Percentiles rank a stretch among this genome's conserved stretches.
Conservation (phyloP, 2,113 vertebrate species). For the Tursiops truncatus region DNA sequence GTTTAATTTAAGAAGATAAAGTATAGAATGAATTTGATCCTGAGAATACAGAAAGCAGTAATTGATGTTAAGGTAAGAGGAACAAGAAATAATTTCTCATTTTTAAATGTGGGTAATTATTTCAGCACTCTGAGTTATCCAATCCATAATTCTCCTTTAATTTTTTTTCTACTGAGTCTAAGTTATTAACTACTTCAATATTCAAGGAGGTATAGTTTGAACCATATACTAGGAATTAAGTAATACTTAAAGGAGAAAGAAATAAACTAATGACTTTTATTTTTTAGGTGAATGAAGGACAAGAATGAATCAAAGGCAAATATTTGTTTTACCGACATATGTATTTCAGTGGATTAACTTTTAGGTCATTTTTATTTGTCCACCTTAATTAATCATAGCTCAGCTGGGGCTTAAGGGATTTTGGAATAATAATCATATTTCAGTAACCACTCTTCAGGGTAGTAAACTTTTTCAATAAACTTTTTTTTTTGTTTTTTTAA, state of each 20-base stretch:
- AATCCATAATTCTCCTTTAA: constrained; percentile 38
- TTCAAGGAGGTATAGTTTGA: neutral
- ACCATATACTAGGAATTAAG: neutral
- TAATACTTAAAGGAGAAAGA: constrained; percentile 20
- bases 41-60: constrained; percentile 7
- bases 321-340: constrained; percentile 32
- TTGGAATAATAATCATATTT: constrained; percentile 16
- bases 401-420: neutral
- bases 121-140: constrained; percentile 25
- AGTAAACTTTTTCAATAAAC: neutral
- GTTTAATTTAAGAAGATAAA: constrained; percentile 64
- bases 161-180: neutral
- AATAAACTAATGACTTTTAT: neutral
- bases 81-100: constrained; percentile 32
- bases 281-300: neutral
- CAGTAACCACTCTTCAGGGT: neutral
- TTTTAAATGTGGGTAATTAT: constrained; percentile 49
- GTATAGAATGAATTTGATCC: constrained; percentile 37
- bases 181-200: neutral
- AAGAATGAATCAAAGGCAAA: constrained; percentile 51
- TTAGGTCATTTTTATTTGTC: constrained; percentile 20
- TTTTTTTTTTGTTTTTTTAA: neutral
- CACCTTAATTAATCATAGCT: neutral
- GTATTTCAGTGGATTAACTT: constrained; percentile 3
- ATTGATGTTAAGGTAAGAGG: constrained; percentile 47